phyloP scores from a whole-genome alignment of 2,113 vertebrate species.

The Uria aalge region DNA sequence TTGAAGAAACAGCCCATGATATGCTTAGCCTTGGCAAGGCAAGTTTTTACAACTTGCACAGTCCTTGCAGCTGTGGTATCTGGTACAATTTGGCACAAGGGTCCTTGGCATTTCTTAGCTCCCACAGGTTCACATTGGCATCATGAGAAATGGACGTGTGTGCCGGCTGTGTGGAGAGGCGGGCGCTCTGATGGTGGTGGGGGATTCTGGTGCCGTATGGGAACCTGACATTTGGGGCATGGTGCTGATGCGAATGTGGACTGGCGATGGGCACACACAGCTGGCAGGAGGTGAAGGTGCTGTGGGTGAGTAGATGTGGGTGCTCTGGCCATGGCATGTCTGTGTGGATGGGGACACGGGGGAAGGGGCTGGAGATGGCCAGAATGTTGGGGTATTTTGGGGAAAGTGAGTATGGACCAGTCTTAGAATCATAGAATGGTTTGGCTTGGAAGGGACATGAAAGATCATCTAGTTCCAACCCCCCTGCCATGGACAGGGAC shows the following conservation, averaged over 20 bases:
- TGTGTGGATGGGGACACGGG: too few relatives aligned
- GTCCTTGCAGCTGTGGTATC: too few relatives aligned
- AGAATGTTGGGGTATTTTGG: not conserved
- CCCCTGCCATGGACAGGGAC: not conserved
- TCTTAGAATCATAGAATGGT: not conserved
- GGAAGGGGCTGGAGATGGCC: not conserved
- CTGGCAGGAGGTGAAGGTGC: not conserved
- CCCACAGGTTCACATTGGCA: not conserved
- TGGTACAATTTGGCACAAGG: not conserved
- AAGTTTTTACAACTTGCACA: not conserved
- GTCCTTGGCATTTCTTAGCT: not conserved
- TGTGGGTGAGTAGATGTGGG: not conserved
- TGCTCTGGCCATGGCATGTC: accelerated
- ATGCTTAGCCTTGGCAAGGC: not conserved
- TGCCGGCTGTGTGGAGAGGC: accelerated
- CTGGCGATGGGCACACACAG: accelerated
- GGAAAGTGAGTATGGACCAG: too few relatives aligned
- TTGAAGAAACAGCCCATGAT: not conserved
- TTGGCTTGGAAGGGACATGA: not conserved
- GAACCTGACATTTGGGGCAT: accelerated
- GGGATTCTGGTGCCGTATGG: accelerated
- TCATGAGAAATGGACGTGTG: accelerated
- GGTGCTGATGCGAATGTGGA: accelerated
- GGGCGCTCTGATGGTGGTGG: accelerated
- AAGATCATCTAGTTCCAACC: not conserved